Percentiles rank a stretch among this genome's conserved stretches.
phyloP scores from a whole-genome alignment of 2,113 vertebrate genomes.

The Chloebia gouldiae region DNA sequence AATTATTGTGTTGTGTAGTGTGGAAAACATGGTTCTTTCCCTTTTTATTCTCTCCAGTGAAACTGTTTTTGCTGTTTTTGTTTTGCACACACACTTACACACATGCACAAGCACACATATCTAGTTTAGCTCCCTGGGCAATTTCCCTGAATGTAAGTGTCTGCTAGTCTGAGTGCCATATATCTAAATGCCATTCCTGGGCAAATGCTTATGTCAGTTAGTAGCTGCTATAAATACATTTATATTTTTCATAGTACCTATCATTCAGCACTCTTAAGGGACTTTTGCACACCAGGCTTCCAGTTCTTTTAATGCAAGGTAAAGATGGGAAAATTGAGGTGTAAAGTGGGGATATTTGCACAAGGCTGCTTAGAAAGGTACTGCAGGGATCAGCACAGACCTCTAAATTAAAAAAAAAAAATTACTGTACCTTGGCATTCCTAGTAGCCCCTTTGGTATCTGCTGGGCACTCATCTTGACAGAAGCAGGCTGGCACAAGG shows the following conservation, averaged over 20 bases:
- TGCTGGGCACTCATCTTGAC: fast-evolving
- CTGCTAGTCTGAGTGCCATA: background rate
- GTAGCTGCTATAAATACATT: constrained; percentile 7
- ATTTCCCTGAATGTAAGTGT: background rate
- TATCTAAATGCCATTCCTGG: constrained; percentile 19
- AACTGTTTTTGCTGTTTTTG: background rate
- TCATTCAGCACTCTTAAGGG: background rate
- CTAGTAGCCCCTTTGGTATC: background rate
- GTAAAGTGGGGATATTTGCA: background rate
- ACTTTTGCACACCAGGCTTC: constrained; percentile 8
- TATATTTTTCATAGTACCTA: constrained; percentile 19
- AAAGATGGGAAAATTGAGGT: constrained; percentile 20
- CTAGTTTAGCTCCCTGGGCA: background rate
- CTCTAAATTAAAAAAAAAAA: background rate
- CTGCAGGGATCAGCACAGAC: background rate
- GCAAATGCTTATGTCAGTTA: constrained; percentile 24
- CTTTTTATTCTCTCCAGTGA: background rate
- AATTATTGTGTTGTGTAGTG: background rate
- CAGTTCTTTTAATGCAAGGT: background rate
- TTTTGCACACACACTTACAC: background rate
- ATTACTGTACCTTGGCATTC: background rate
- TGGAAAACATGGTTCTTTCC: background rate
- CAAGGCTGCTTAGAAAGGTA: background rate
- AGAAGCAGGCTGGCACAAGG: background rate
- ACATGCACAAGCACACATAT: fast-evolving